Evolutionary conservation across 2,888 invertebrate species (phyloP).

Genomic region (Cryptocephalus moraei): DNA sequence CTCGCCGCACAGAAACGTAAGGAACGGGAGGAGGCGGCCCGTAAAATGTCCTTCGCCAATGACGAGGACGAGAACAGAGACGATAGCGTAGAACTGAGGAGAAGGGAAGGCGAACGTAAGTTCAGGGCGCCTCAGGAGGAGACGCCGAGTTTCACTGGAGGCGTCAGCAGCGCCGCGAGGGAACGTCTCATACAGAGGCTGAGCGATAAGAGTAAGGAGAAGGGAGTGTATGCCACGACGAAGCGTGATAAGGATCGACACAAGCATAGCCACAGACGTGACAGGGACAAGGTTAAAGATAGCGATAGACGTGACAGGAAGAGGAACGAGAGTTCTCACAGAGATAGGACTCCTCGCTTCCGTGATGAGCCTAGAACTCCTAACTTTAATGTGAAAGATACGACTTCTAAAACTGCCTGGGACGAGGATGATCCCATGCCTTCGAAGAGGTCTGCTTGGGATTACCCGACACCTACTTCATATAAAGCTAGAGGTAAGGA

Average conservation of each 20-base stretch:
- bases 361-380: constrained; percentile 85
- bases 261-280: constrained; percentile 8
- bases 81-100: constrained; percentile 28
- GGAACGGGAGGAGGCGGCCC: constrained; percentile 49
- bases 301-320: constrained; percentile 29
- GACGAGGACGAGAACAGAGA: constrained; percentile 42
- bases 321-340: constrained; percentile 30
- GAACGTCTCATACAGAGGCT: constrained; percentile 61
- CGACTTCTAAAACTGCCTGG: constrained; percentile 63
- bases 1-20: constrained; percentile 66
- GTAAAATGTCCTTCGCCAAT: constrained; percentile 52
- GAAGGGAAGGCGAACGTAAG: constrained; percentile 43
- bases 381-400: constrained; percentile 50
- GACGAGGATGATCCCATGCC: constrained; percentile 59
- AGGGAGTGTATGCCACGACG: constrained; percentile 62
- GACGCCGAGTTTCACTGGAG: constrained; percentile 91
- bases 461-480: constrained; percentile 76
- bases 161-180: constrained; percentile 70
- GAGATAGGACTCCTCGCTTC: constrained; percentile 48
- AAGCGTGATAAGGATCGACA: constrained; percentile 40
- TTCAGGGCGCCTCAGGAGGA: constrained; percentile 74
- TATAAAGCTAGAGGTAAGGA: constrained; percentile 26
- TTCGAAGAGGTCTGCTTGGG: constrained; percentile 75
- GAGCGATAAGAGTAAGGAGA: constrained; percentile 46
- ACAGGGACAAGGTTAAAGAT: constrained; percentile 16